These are phyloP conservation scores for Rhyacophila evoluta DNA, from an alignment of 2,888 invertebrate genomes.

Conservation along the genomic window DNA sequence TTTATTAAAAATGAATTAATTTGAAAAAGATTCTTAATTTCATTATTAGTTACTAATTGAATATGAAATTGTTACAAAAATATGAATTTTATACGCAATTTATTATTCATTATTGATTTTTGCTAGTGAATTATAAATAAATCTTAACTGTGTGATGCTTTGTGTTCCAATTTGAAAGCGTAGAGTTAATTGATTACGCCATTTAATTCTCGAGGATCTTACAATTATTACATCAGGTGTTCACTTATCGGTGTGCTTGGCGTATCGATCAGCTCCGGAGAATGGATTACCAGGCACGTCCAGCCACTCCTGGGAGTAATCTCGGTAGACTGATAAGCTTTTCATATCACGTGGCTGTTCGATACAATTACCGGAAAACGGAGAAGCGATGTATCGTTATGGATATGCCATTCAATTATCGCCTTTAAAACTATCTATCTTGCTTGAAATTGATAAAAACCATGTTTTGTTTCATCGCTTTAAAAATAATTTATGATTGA, in stretches of 20 bases:
- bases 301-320: conserved; percentile 38
- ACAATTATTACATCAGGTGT: conserved; percentile 20
- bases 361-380: conserved; percentile 51
- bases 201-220: background rate
- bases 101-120: no score
- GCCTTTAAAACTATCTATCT: background rate
- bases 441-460: no score
- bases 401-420: conserved; percentile 47
- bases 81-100: no score
- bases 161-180: background rate
- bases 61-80: no score
- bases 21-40: no score
- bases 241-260: background rate
- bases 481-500: no score
- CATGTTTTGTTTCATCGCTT: no score
- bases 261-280: conserved; percentile 9
- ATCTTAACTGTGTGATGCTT: no score
- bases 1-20: no score
- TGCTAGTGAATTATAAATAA: no score
- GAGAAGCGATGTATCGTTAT: conserved; percentile 45
- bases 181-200: conserved; percentile 8
- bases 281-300: conserved; percentile 43
- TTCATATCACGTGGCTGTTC: conserved; percentile 44
- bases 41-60: no score
- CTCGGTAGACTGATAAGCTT: conserved; percentile 41